Conservation (phyloP, 2,888 invertebrate species). For the Acronicta aceris region DNA sequence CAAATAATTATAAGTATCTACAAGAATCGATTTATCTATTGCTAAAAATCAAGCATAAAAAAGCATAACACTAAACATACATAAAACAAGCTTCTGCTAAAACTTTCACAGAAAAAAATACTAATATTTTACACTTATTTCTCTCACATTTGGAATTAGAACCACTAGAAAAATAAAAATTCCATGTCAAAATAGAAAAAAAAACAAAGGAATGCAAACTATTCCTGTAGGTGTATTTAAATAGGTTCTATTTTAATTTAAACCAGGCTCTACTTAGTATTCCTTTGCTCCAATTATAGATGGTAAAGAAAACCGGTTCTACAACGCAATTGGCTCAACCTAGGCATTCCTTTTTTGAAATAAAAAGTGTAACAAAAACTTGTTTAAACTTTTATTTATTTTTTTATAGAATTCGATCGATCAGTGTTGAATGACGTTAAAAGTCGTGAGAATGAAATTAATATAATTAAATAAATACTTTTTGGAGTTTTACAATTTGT, state of each 20-base stretch:
- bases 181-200: conserved; percentile 2
- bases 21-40: no score
- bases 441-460: neutral
- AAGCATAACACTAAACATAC: no score
- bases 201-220: conserved; percentile 1
- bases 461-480: neutral
- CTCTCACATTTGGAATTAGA: no score
- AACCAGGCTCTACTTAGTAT: conserved; percentile 18
- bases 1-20: no score
- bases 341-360: conserved; percentile 16
- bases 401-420: conserved; percentile 24
- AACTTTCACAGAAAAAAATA: no score
- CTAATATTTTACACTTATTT: no score
- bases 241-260: conserved; percentile 16
- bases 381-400: conserved; percentile 12
- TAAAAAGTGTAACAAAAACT: conserved; percentile 14
- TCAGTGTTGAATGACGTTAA: conserved; percentile 9
- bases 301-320: conserved; percentile 18
- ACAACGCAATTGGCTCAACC: conserved; percentile 5
- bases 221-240: conserved; percentile 33
- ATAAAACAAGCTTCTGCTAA: no score
- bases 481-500: conserved; percentile 14
- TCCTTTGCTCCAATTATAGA: conserved; percentile 29
- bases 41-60: no score
- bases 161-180: neutral